Conservation (phyloP, 2,797 vertebrate species). For the Bovichtus diacanthus region DNA sequence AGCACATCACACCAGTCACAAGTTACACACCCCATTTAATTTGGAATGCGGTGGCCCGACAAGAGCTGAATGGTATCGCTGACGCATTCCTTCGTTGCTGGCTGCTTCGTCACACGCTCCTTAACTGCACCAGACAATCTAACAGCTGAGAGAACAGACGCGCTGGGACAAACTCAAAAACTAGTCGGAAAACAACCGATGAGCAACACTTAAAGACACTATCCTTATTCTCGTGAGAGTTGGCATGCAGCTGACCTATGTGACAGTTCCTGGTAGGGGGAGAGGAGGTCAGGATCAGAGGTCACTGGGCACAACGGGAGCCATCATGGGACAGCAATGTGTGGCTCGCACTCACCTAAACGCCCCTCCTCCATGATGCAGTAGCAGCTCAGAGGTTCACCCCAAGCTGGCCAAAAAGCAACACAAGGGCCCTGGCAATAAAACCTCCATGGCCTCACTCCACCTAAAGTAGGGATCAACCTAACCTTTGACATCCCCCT, state of each 20-base stretch:
- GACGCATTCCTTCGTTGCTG: conserved; percentile 69
- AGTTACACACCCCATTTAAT: conserved; percentile 76
- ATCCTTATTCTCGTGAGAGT: conserved; percentile 12
- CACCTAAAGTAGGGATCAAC: conserved; percentile 76
- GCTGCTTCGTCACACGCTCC: conserved; percentile 64
- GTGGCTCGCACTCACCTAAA: conserved; percentile 42
- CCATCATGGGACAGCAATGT: conserved; percentile 66
- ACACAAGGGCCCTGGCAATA: conserved; percentile 66
- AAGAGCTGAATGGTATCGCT: conserved; percentile 59
- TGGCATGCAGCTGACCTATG: conserved; percentile 44
- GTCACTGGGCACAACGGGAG: conserved; percentile 66
- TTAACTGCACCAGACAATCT: conserved; percentile 34
- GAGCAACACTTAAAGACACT: background rate
- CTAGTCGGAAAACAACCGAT: background rate
- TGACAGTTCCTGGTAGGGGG: conserved; percentile 41
- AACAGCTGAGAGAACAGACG: conserved; percentile 24
- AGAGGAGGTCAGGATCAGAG: conserved; percentile 54
- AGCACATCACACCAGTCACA: conserved; percentile 77
- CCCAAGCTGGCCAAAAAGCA: conserved; percentile 66
- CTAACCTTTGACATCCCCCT: conserved; percentile 74
- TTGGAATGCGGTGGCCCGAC: conserved; percentile 56
- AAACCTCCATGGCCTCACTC: conserved; percentile 60
- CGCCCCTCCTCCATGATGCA: conserved; percentile 37
- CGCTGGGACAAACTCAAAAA: background rate
- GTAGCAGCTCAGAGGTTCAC: conserved; percentile 44